phyloP scores from a whole-genome alignment of 2,888 invertebrate species.

The Halocaridina rubra region DNA sequence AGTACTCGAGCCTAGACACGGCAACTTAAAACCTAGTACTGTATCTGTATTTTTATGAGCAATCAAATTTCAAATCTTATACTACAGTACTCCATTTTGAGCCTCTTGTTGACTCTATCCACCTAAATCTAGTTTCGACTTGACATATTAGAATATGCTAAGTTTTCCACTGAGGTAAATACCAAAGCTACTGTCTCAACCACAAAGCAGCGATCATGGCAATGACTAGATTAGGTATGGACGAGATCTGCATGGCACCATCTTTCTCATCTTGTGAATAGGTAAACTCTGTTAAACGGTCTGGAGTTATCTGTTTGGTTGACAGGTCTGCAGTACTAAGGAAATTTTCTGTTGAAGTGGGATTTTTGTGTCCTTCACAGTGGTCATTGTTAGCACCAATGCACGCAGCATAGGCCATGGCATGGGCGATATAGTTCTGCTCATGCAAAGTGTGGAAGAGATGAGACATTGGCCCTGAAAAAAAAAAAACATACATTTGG shows the following conservation, averaged over 20 bases:
- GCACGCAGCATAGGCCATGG: slow-evolving; percentile 83
- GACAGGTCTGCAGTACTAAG: background rate
- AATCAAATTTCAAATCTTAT: too few relatives aligned
- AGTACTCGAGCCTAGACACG: too few relatives aligned
- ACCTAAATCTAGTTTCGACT: background rate
- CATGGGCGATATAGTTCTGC: slow-evolving; percentile 89
- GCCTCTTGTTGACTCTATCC: background rate
- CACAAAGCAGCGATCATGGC: background rate
- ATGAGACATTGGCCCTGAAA: slow-evolving; percentile 87
- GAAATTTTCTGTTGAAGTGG: background rate
- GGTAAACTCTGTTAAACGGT: background rate
- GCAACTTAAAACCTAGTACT: too few relatives aligned
- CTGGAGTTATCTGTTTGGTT: background rate
- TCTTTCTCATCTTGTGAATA: background rate
- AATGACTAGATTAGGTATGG: background rate
- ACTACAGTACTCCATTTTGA: background rate
- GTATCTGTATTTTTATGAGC: too few relatives aligned
- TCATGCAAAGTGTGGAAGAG: slow-evolving; percentile 90
- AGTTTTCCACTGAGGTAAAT: background rate
- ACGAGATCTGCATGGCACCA: background rate
- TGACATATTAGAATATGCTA: background rate
- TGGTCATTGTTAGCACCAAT: slow-evolving; percentile 72
- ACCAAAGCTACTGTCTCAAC: background rate
- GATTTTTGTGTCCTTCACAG: background rate
- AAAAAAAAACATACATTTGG: background rate